Conservation (phyloP, 2,797 vertebrate species). For the Tolypeutes matacus region DNA sequence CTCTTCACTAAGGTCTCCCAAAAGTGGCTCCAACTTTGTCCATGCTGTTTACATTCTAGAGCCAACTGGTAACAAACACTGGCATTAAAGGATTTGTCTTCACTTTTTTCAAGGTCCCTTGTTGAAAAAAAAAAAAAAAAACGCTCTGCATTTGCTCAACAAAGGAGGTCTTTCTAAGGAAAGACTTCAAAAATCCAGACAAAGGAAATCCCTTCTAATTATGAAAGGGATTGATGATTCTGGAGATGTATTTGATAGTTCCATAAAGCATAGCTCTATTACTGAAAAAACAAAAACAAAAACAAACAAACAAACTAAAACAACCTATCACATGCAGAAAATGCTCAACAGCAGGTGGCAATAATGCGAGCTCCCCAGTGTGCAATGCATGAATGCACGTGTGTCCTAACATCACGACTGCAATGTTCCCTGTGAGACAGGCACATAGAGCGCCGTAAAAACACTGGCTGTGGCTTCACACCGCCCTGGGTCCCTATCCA, state of each 20-base stretch:
- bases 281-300: not conserved
- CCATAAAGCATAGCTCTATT: constrained; percentile 4
- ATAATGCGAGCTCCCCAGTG: not conserved
- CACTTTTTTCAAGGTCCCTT: not conserved
- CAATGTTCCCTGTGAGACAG: not conserved
- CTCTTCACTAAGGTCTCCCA: constrained; percentile 31
- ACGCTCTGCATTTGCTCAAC: constrained; percentile 56
- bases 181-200: constrained; percentile 52
- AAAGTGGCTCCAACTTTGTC: not conserved
- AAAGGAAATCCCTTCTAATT: constrained; percentile 63
- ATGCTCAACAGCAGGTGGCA: not conserved
- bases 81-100: not conserved
- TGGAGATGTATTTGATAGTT: constrained; percentile 32
- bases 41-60: constrained; percentile 16
- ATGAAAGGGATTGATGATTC: constrained; percentile 53
- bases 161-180: constrained; percentile 50
- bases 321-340: not conserved
- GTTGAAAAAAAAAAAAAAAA: constrained; percentile 68
- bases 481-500: not conserved
- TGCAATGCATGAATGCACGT: accelerated
- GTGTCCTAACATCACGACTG: accelerated
- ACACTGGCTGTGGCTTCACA: not conserved
- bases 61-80: not conserved
- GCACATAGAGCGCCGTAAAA: not conserved
- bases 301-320: not conserved